phyloP scores from a whole-genome alignment of 2,113 vertebrate genomes.

The Chitala chitala region DNA sequence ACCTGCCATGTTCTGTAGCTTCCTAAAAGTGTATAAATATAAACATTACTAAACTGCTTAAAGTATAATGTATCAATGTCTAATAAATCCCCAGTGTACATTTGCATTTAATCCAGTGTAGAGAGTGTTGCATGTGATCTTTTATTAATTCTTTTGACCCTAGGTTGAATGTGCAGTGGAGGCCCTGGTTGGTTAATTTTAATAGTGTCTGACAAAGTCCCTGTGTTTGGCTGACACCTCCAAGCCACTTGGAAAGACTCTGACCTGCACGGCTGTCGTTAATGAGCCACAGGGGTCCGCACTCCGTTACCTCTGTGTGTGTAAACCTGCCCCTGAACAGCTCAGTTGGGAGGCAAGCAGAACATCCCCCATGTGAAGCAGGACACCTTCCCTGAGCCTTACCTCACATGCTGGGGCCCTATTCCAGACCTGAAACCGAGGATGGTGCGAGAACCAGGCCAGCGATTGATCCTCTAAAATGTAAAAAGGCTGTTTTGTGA shows the following conservation, averaged over 20 bases:
- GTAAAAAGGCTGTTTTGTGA: neutral
- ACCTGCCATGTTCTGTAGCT: slow-evolving; percentile 15
- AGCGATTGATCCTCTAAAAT: neutral
- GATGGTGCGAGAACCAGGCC: neutral
- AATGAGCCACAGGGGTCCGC: slow-evolving; percentile 80
- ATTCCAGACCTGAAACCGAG: slow-evolving; percentile 53
- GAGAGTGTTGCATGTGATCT: slow-evolving; percentile 75
- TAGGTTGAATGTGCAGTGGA: slow-evolving; percentile 75
- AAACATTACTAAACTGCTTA: slow-evolving; percentile 59
- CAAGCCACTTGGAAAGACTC: slow-evolving; percentile 72
- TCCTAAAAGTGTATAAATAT: slow-evolving; percentile 56
- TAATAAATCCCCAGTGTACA: slow-evolving; percentile 77
- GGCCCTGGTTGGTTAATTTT: slow-evolving; percentile 74
- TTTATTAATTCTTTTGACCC: slow-evolving; percentile 95
- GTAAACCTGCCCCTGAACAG: slow-evolving; percentile 53
- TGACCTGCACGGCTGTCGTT: slow-evolving; percentile 68
- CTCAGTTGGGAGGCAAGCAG: slow-evolving; percentile 61
- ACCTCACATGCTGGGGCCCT: slow-evolving; percentile 52
- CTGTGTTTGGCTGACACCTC: slow-evolving; percentile 78
- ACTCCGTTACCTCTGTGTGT: slow-evolving; percentile 58
- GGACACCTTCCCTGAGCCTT: slow-evolving; percentile 70
- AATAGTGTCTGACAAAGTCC: slow-evolving; percentile 80
- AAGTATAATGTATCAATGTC: slow-evolving; percentile 67
- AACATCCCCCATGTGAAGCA: slow-evolving; percentile 62
- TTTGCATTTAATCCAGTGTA: slow-evolving; percentile 70